Evolutionary conservation across 2,888 invertebrate genomes (phyloP).

Genomic region (Erannis defoliaria): DNA sequence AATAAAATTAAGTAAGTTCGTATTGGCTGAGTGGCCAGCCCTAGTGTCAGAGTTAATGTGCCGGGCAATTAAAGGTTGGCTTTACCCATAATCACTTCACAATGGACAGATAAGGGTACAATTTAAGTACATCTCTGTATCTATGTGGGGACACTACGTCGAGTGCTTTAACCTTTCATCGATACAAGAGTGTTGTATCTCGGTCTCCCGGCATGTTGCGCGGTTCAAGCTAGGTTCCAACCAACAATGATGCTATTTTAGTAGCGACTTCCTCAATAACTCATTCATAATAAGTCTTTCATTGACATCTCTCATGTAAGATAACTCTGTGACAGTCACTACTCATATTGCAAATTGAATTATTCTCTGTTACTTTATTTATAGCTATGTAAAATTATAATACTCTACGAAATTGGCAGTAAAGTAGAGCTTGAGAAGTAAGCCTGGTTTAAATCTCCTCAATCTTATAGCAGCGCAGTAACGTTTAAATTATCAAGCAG

Average conservation of each 20-base stretch:
- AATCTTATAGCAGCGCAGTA: no score
- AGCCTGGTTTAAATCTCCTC: no score
- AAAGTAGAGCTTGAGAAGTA: no score
- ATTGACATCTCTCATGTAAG: background rate
- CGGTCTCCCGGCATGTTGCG: no score
- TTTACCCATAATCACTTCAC: conserved; percentile 2
- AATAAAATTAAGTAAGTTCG: no score
- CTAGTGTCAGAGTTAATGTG: no score
- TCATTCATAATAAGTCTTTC: conserved; percentile 1
- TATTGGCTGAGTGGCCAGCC: no score
- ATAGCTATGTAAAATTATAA: no score
- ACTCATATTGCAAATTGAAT: background rate
- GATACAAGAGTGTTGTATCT: background rate
- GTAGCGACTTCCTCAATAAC: conserved; percentile 1
- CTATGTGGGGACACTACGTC: background rate
- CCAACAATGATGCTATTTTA: conserved; percentile 4
- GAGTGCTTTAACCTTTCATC: conserved; percentile 2
- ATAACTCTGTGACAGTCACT: background rate
- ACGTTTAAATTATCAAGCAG: no score
- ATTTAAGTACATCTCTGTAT: background rate
- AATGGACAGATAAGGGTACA: background rate
- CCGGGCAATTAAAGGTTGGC: no score
- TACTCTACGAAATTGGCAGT: no score
- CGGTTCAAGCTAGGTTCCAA: no score
- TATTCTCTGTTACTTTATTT: background rate